Evolutionary conservation across 2,888 invertebrate species (phyloP), one percentile per base, ranked within the genome.

Genomic region (Drosophila lutescens): DNA sequence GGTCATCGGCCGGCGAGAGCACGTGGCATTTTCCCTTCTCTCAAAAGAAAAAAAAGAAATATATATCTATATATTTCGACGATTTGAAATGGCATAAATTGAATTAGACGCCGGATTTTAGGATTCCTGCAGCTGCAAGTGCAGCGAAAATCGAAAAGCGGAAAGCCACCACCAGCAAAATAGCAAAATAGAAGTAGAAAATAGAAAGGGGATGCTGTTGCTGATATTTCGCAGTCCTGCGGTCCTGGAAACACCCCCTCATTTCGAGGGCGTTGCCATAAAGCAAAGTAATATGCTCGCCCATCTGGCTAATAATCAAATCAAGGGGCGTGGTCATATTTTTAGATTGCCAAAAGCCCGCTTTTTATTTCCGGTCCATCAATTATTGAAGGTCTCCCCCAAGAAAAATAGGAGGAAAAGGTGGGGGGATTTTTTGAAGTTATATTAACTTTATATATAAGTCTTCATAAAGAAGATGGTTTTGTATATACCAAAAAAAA

Each of bases 81-180:
- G 74, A 77, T 85, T 85, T 73, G 77, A 76, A 69, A 70, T 67
- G 61, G 62, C 75, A 88, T 71, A 79, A 88, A 84, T 84, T 84
- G 83, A 84, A 84, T 87, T 84, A 84, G 85, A 80, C 63, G 79
- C 40, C 57, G 51, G 26, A 34, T 30, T 43, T 36, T 60, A 26
- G 43, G 32, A 30, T 20, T 43, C 38, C 49, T 54, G 41, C 80
- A 80, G 79, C 85, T 81, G 79, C 87, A 82, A 82, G 85, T 82
- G 88, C 88, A 84, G 20, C 49, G 68, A 40, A 47, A 46, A 68
- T 49, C 49, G 68, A 43, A 47, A 46, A 68, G 49, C 49, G 68
- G 44, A 47, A 46, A 68, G 53, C 41, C 43, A 60, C 71, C 69
- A 69, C 53, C 69, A 32, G 17, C 47, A 47, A 43, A 43, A 23